phyloP scores from a whole-genome alignment of 2,888 invertebrate species.

The Dastarcus helophoroides region DNA sequence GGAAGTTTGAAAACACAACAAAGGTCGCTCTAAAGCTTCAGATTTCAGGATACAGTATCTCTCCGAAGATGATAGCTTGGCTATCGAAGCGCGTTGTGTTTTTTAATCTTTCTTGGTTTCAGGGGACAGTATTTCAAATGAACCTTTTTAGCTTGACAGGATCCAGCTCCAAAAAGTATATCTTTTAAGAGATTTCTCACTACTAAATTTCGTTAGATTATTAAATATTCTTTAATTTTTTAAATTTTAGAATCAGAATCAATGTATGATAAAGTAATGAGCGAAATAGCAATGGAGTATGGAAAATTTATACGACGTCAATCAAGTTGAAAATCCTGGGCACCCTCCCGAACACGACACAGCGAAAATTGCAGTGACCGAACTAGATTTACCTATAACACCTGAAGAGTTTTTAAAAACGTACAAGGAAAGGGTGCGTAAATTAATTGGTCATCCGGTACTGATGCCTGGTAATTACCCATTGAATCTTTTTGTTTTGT shows the following conservation, averaged over 20 bases:
- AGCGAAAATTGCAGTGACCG: constrained; percentile 41
- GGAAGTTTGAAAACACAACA: no score
- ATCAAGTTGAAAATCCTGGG: constrained; percentile 45
- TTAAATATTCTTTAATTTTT: no score
- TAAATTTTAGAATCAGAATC: constrained; percentile 83
- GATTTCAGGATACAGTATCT: no score
- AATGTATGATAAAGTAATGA: constrained; percentile 64
- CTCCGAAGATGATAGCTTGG: no score
- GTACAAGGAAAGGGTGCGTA: constrained; percentile 37
- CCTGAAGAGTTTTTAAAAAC: constrained; percentile 46
- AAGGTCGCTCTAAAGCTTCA: no score
- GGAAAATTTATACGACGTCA: constrained; percentile 67
- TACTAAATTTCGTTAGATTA: no score
- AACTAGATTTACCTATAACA: constrained; percentile 49
- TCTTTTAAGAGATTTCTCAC: constrained; percentile 6
- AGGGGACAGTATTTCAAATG: no score
- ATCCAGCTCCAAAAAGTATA: no score
- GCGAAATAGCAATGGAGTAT: constrained; percentile 55
- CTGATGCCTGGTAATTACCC: constrained; percentile 55
- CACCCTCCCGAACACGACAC: constrained; percentile 40
- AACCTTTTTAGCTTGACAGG: no score
- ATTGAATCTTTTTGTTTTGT: no score
- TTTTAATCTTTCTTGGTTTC: no score
- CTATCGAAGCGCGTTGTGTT: no score
- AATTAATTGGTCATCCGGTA: constrained; percentile 43